These are phyloP conservation scores for Marasmarcha lunaedactyla DNA, from an alignment of 2,888 invertebrate species.

Conservation along the genomic window DNA sequence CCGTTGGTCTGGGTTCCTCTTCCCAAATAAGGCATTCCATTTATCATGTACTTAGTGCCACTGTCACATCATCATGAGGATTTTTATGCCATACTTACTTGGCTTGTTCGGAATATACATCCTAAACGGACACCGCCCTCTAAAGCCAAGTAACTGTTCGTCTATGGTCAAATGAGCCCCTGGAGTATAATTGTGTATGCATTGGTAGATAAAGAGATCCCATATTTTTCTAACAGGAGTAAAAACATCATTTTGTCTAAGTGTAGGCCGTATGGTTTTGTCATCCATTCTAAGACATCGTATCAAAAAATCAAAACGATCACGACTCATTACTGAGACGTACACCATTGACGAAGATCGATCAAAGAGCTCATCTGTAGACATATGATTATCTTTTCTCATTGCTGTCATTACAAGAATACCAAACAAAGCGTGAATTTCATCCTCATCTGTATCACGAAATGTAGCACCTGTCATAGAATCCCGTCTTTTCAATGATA, in stretches of 20 bases:
- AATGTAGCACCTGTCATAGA: slow-evolving; percentile 4
- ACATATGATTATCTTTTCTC: background rate
- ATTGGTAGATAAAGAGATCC: slow-evolving; percentile 18
- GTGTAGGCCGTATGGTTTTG: slow-evolving; percentile 12
- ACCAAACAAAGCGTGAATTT: slow-evolving; percentile 4
- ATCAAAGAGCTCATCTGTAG: background rate
- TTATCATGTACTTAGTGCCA: slow-evolving; percentile 20
- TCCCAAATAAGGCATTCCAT: slow-evolving; percentile 21
- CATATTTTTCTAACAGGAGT: slow-evolving; percentile 22
- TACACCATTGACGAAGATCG: background rate
- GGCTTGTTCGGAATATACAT: slow-evolving; percentile 12
- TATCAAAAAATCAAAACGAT: slow-evolving; percentile 18
- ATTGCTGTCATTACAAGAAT: background rate
- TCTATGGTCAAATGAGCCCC: slow-evolving; percentile 11
- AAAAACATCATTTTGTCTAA: slow-evolving; percentile 16
- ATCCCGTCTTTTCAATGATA: slow-evolving; percentile 1
- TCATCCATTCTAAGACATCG: slow-evolving; percentile 18
- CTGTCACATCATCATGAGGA: slow-evolving; percentile 21
- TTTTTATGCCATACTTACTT: slow-evolving; percentile 21
- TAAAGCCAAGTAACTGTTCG: slow-evolving; percentile 11
- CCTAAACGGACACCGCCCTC: slow-evolving; percentile 12
- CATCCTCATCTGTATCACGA: background rate
- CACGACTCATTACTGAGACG: slow-evolving; percentile 5
- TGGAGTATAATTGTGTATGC: slow-evolving; percentile 14
- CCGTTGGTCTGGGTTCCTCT: slow-evolving; percentile 20